These are phyloP conservation scores for Hymenopus coronatus DNA, from an alignment of 2,888 invertebrate genomes.

Conservation along the genomic window DNA sequence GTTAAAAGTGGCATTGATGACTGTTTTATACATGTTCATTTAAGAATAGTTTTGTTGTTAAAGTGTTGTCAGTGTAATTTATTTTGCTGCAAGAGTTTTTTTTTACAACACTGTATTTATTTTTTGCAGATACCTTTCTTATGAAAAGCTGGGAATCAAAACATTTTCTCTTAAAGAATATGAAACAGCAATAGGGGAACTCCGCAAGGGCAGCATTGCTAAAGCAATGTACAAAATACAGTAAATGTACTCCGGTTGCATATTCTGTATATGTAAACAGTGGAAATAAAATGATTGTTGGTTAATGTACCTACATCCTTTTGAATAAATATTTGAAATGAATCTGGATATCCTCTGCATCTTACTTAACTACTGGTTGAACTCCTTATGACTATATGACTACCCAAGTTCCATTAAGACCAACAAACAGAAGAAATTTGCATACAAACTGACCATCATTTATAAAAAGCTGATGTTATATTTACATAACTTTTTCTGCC, in stretches of 20 bases:
- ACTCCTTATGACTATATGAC: too few species aligned
- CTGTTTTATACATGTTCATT: too few species aligned
- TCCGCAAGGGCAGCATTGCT: slow-evolving; percentile 56
- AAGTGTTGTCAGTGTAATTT: too few species aligned
- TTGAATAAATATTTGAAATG: neutral
- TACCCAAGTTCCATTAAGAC: too few species aligned
- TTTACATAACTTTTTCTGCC: too few species aligned
- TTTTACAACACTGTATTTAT: neutral
- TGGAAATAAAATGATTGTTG: neutral
- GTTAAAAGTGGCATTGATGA: too few species aligned
- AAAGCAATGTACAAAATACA: slow-evolving; percentile 57
- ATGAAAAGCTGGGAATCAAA: slow-evolving; percentile 58
- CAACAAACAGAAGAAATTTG: too few species aligned
- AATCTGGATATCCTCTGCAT: neutral
- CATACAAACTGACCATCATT: too few species aligned
- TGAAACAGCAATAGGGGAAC: slow-evolving; percentile 51
- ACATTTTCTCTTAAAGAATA: slow-evolving; percentile 55
- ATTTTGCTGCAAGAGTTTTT: too few species aligned
- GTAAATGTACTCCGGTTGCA: slow-evolving; percentile 40
- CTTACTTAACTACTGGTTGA: neutral
- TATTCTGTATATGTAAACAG: neutral
- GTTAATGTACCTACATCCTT: neutral
- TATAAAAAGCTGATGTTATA: too few species aligned
- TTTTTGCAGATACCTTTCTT: slow-evolving; percentile 56
- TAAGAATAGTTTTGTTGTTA: too few species aligned